Evolutionary conservation across 2,113 vertebrate species (phyloP).

Genomic region (Hiodon tergisus): DNA sequence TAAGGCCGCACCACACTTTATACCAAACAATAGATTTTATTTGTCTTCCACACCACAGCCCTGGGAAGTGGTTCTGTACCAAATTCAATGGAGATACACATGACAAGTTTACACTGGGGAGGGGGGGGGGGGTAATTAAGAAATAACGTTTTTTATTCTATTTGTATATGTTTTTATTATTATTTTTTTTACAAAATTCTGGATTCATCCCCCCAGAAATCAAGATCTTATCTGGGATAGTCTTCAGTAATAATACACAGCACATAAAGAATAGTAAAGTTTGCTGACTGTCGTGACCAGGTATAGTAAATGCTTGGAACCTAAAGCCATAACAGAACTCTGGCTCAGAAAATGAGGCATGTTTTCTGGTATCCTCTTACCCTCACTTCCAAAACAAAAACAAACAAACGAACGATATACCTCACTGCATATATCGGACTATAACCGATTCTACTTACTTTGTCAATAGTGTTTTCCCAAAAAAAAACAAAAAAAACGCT

Average conservation of each 20-base stretch:
- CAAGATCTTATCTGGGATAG: conserved; percentile 32
- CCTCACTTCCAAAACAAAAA: conserved; percentile 34
- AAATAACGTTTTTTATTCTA: conserved; percentile 58
- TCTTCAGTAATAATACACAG: conserved; percentile 33
- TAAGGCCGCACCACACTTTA: conserved; percentile 55
- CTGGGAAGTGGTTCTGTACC: conserved; percentile 94
- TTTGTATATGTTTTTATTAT: conserved; percentile 18
- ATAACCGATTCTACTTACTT: conserved; percentile 56
- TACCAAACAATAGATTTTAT: conserved; percentile 99
- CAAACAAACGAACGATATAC: conserved; percentile 12
- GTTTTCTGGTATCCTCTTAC: conserved; percentile 37
- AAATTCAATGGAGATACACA: conserved; percentile 99
- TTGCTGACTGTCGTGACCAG: conserved; percentile 30
- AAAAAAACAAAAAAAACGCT: conserved; percentile 51
- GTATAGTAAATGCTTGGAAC: conserved; percentile 42
- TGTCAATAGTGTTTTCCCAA: conserved; percentile 47
- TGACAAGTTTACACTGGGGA: conserved; percentile 92
- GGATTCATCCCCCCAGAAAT: conserved; percentile 15
- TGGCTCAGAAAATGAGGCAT: no score
- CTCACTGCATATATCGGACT: conserved; percentile 46
- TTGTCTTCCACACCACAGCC: conserved; percentile 98
- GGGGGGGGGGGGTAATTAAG: conserved; percentile 61
- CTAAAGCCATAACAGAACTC: no score
- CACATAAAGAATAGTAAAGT: conserved; percentile 17
- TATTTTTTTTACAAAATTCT: conserved; percentile 19